These are phyloP conservation scores for Mesocentrotus franciscanus DNA, from an alignment of 53 echinoderm and acorn worm genomes.

Conservation along the genomic window DNA sequence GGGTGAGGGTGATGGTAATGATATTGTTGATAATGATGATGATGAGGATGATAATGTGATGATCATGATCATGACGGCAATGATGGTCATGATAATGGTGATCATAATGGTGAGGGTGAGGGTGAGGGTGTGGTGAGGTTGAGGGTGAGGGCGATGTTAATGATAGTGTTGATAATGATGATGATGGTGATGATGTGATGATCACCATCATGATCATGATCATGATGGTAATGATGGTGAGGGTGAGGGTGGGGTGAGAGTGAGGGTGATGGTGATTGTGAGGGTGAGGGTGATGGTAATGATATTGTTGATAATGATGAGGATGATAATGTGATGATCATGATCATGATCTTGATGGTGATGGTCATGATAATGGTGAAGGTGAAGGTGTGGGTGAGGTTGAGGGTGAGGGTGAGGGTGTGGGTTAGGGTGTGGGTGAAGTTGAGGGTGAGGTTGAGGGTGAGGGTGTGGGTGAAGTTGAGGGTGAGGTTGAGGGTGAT, in stretches of 20 bases:
- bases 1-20: not conserved
- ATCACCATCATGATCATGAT: too few relatives aligned
- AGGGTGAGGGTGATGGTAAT: too few relatives aligned
- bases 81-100: not conserved
- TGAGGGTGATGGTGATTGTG: too few relatives aligned
- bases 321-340: not conserved
- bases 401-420: not conserved
- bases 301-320: not conserved
- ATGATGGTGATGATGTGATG: too few relatives aligned
- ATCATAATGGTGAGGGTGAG: too few relatives aligned
- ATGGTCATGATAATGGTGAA: not conserved
- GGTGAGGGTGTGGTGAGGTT: not conserved
- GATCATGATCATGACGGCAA: too few relatives aligned
- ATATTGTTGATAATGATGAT: not conserved
- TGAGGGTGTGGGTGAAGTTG: not conserved
- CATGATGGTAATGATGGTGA: too few relatives aligned
- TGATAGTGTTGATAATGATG: too few relatives aligned
- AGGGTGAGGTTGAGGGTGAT: not conserved
- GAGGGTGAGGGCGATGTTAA: not conserved
- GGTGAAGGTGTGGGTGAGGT: not conserved
- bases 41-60: too few relatives aligned
- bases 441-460: not conserved
- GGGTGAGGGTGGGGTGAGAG: too few relatives aligned
- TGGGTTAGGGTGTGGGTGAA: not conserved
- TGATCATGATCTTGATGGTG: not conserved